These are phyloP conservation scores for Pseudonaja textilis DNA, from an alignment of 2,113 vertebrate species.

Conservation along the genomic window DNA sequence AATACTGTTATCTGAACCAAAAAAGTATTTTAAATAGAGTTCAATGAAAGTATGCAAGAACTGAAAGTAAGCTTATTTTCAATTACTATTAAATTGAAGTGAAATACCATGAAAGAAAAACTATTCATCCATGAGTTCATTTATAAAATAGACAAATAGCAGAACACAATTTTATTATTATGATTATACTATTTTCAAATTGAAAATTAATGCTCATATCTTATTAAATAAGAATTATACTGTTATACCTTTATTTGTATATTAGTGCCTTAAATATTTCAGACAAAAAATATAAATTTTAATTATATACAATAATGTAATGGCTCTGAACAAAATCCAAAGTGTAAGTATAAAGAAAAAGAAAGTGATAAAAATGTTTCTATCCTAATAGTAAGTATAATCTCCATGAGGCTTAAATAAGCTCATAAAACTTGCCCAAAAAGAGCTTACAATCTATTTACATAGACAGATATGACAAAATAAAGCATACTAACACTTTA, in stretches of 20 bases:
- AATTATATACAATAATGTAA: not conserved
- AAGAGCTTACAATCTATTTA: constrained; percentile 12
- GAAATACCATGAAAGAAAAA: not conserved
- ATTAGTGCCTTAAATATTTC: not conserved
- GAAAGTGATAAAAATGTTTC: not conserved
- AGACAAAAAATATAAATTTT: not conserved
- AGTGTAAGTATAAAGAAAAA: not conserved
- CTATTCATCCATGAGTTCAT: not conserved
- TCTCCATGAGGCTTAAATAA: not conserved
- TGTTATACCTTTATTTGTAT: not conserved
- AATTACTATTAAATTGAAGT: not conserved
- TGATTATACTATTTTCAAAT: not conserved
- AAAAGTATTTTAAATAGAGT: not conserved
- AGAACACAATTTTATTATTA: not conserved
- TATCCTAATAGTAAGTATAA: not conserved
- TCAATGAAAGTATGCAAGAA: not conserved
- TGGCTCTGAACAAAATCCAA: not conserved
- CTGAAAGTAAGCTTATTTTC: not conserved
- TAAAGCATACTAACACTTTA: not conserved
- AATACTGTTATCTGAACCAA: not conserved
- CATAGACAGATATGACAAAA: not conserved
- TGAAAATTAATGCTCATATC: not conserved
- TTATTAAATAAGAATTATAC: not conserved
- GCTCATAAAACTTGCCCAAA: not conserved
- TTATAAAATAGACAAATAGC: constrained; percentile 1